phyloP scores from a whole-genome alignment of 2,113 vertebrate species.

The Cryptomyrus ogoouensis region DNA sequence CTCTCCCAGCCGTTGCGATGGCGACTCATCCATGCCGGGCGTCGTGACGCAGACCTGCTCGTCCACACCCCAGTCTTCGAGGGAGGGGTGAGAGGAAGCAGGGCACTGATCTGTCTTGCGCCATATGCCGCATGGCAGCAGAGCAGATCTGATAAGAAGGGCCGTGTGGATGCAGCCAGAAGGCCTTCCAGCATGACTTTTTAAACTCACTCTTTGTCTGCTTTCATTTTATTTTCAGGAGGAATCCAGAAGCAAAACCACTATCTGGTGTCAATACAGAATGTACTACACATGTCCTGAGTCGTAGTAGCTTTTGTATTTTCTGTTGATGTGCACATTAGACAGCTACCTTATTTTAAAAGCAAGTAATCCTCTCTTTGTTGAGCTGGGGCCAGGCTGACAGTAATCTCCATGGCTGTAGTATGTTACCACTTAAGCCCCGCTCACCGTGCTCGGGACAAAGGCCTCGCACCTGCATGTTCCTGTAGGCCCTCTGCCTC shows the following conservation, averaged over 20 bases:
- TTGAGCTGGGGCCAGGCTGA: constrained; percentile 4
- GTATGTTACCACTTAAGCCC: background rate
- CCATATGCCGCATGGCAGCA: constrained; percentile 70
- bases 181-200: constrained; percentile 36
- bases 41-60: constrained; percentile 52
- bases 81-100: constrained; percentile 44
- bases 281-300: background rate
- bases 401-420: background rate
- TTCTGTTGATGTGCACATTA: background rate
- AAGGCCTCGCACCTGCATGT: background rate
- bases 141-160: constrained; percentile 58
- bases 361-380: background rate
- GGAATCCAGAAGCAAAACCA: constrained; percentile 8
- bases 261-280: constrained; percentile 3
- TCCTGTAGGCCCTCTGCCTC: background rate
- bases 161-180: constrained; percentile 51
- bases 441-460: background rate
- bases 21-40: constrained; percentile 52
- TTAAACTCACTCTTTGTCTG: constrained; percentile 29
- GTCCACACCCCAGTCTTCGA: constrained; percentile 46
- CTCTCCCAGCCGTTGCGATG: constrained; percentile 59
- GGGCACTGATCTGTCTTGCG: constrained; percentile 70
- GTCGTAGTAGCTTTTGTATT: background rate
- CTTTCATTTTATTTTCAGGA: constrained; percentile 15
- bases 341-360: constrained; percentile 9